Percentiles rank a stretch among this genome's conserved stretches.
Evolutionary conservation across 2,113 vertebrate genomes (phyloP).

Genomic region (Syngnathoides biaculeatus): DNA sequence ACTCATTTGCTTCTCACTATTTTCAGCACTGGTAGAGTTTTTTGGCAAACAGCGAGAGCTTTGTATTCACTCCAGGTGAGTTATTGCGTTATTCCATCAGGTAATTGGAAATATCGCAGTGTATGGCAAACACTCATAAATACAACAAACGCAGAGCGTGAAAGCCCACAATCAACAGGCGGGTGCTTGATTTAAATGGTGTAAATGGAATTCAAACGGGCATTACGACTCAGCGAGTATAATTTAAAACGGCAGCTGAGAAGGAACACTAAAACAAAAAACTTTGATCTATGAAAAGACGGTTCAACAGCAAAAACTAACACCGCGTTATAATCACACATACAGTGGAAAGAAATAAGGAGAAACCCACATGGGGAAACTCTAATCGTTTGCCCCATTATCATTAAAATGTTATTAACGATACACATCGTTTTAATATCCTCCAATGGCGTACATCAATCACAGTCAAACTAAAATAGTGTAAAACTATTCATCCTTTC

Average conservation of each 20-base stretch:
- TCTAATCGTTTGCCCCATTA: too few relatives aligned
- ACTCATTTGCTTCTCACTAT: background rate
- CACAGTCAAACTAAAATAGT: too few relatives aligned
- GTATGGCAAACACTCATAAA: conserved; percentile 26
- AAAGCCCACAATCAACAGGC: conserved; percentile 18
- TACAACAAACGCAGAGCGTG: conserved; percentile 17
- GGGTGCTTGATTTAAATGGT: conserved; percentile 27
- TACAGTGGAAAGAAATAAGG: background rate
- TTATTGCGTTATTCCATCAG: conserved; percentile 27
- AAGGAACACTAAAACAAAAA: background rate
- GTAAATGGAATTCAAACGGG: conserved; percentile 23
- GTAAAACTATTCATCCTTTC: too few relatives aligned
- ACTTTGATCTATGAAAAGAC: background rate
- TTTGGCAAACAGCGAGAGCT: background rate
- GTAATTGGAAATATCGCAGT: conserved; percentile 37
- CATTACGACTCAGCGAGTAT: background rate
- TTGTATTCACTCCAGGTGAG: conserved; percentile 9
- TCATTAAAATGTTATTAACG: background rate
- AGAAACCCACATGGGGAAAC: background rate
- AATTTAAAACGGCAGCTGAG: background rate
- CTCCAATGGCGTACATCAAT: too few relatives aligned
- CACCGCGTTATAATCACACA: background rate
- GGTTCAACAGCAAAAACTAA: background rate
- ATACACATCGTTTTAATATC: too few relatives aligned
- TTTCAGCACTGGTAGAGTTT: conserved; percentile 30